These are phyloP conservation scores for Coenonympha arcania DNA, from an alignment of 2,888 invertebrate genomes.

Conservation along the genomic window DNA sequence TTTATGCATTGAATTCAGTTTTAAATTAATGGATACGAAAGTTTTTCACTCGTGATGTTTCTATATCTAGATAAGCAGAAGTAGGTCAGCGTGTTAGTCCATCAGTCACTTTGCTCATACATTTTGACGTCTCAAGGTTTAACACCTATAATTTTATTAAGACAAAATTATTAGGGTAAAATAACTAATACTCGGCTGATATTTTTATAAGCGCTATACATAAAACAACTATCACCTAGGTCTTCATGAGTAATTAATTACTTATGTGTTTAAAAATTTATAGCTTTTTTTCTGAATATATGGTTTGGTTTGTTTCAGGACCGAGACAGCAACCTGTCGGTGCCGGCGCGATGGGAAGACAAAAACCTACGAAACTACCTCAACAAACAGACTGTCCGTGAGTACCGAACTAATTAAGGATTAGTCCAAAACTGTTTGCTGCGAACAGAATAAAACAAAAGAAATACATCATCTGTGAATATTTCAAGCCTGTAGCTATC, in stretches of 20 bases:
- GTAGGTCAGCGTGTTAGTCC: constrained; percentile 16
- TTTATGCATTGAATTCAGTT: too few species aligned
- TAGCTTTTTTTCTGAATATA: too few species aligned
- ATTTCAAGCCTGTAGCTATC: too few species aligned
- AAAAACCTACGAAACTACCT: constrained; percentile 77
- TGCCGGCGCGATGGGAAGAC: constrained; percentile 79
- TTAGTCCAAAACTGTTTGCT: too few species aligned
- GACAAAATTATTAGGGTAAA: not conserved
- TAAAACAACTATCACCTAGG: too few species aligned
- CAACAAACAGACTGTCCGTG: constrained; percentile 72
- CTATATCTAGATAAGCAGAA: constrained; percentile 1
- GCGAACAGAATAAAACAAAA: too few species aligned
- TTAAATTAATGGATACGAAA: too few species aligned
- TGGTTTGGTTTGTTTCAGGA: constrained; percentile 71
- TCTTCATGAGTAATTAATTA: too few species aligned
- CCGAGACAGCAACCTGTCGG: constrained; percentile 78
- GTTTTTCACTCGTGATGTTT: not conserved
- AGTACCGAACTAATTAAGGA: constrained; percentile 29
- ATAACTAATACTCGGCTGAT: not conserved
- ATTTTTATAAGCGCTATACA: not conserved
- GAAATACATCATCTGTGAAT: too few species aligned
- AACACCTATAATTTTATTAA: not conserved
- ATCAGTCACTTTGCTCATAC: constrained; percentile 33
- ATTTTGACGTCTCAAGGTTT: constrained; percentile 32
- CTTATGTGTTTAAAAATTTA: too few species aligned